phyloP scores from a whole-genome alignment of 1,140 invertebrate species.

The Procambarus clarkii region DNA sequence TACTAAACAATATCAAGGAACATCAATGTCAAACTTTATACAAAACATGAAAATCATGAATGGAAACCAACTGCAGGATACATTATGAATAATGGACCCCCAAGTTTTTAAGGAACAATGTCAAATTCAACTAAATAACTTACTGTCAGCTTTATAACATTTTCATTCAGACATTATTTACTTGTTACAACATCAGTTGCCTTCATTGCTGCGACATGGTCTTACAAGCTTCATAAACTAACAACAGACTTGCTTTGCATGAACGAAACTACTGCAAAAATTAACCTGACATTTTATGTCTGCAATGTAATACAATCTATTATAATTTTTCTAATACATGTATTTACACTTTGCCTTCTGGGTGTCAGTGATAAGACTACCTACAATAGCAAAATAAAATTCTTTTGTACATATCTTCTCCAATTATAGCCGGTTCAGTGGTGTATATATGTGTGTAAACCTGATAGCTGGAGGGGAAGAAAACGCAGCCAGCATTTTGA shows the following conservation, averaged over 20 bases:
- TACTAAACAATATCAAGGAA: no score
- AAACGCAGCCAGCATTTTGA: slow-evolving; percentile 24
- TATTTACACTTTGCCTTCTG: slow-evolving; percentile 20
- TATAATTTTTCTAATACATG: neutral
- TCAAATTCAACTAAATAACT: no score
- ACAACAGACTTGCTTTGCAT: neutral
- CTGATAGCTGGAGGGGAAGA: slow-evolving; percentile 37
- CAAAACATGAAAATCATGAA: no score
- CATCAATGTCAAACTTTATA: no score
- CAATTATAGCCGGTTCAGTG: slow-evolving; percentile 45
- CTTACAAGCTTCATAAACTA: no score
- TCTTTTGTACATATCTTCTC: slow-evolving; percentile 60
- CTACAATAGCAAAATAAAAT: slow-evolving; percentile 65
- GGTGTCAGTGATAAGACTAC: slow-evolving; percentile 32
- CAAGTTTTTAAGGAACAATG: no score
- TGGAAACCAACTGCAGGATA: no score
- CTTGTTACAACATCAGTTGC: no score
- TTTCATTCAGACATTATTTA: no score
- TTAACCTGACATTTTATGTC: neutral
- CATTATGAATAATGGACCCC: no score
- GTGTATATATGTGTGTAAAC: slow-evolving; percentile 40
- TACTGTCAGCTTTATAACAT: no score
- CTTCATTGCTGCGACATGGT: no score
- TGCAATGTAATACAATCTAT: neutral
- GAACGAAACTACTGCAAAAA: neutral